phyloP scores from a whole-genome alignment of 2,888 invertebrate species.

The Imbricaverruca yamaguchii region DNA sequence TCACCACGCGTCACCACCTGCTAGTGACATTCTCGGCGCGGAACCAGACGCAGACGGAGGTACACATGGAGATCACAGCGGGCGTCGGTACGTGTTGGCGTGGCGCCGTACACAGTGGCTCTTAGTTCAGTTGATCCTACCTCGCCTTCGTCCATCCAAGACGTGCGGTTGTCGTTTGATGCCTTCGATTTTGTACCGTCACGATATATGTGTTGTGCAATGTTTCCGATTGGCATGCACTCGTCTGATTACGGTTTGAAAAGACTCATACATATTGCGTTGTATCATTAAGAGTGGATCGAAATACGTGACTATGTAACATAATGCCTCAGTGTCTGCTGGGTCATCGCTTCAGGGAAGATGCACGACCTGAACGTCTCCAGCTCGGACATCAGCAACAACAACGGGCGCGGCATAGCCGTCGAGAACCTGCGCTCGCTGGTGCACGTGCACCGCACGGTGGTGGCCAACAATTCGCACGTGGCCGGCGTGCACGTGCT shows the following conservation, averaged over 20 bases:
- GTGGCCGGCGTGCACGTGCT: constrained; percentile 83
- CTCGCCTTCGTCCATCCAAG: no score
- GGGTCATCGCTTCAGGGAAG: background rate
- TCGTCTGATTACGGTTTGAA: background rate
- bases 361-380: constrained; percentile 60
- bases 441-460: constrained; percentile 70
- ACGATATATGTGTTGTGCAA: no score
- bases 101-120: no score
- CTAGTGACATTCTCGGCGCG: constrained; percentile 57
- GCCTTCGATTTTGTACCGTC: no score
- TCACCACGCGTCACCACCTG: constrained; percentile 69
- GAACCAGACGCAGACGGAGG: constrained; percentile 8
- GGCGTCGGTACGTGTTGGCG: background rate
- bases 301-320: no score
- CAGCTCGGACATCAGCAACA: constrained; percentile 74
- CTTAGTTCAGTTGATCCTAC: no score
- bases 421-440: constrained; percentile 86
- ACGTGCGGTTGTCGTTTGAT: no score
- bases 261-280: no score
- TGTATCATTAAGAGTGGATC: no score
- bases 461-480: constrained; percentile 77
- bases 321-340: no score
- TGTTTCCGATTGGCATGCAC: background rate
- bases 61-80: background rate
- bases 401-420: constrained; percentile 91